phyloP scores from a whole-genome alignment of 2,888 invertebrate species.

The Iselma pallidipennis region DNA sequence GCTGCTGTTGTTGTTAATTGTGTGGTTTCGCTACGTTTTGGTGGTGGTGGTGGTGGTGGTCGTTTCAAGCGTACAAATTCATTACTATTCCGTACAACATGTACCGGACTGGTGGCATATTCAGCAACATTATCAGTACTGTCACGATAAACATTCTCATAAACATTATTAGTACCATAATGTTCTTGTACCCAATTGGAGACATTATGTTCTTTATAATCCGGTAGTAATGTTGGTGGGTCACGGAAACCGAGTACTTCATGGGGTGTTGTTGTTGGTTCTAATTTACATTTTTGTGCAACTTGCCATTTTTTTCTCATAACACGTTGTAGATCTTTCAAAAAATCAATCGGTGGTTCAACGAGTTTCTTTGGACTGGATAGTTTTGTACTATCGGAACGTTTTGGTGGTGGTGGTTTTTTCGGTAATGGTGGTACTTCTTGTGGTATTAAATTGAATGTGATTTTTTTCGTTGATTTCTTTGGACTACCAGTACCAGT shows the following conservation, averaged over 20 bases:
- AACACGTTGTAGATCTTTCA: constrained; percentile 86
- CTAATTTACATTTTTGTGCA: constrained; percentile 88
- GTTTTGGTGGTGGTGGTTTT: constrained; percentile 74
- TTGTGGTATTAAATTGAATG: constrained; percentile 63
- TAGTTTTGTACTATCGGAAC: constrained; percentile 73
- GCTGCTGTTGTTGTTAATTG: constrained; percentile 64
- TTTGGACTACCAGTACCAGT: constrained; percentile 59
- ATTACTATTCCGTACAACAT: constrained; percentile 26
- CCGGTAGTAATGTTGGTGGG: constrained; percentile 70
- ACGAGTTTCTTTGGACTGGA: constrained; percentile 78
- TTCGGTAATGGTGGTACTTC: constrained; percentile 65
- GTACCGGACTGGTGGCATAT: constrained; percentile 55
- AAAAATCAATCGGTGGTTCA: constrained; percentile 80
- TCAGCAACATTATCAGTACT: constrained; percentile 56
- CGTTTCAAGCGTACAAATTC: constrained; percentile 58
- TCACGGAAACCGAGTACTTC: constrained; percentile 90
- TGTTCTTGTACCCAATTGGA: constrained; percentile 91
- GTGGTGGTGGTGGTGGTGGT: constrained; percentile 90
- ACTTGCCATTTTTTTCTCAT: constrained; percentile 95
- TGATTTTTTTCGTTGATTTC: constrained; percentile 66
- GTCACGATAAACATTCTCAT: constrained; percentile 73
- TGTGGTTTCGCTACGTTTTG: constrained; percentile 86
- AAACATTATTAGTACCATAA: constrained; percentile 74
- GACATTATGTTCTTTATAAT: constrained; percentile 81
- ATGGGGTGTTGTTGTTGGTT: constrained; percentile 86